phyloP scores from a whole-genome alignment of 2,888 invertebrate genomes.

The Druceiella hillmani region DNA sequence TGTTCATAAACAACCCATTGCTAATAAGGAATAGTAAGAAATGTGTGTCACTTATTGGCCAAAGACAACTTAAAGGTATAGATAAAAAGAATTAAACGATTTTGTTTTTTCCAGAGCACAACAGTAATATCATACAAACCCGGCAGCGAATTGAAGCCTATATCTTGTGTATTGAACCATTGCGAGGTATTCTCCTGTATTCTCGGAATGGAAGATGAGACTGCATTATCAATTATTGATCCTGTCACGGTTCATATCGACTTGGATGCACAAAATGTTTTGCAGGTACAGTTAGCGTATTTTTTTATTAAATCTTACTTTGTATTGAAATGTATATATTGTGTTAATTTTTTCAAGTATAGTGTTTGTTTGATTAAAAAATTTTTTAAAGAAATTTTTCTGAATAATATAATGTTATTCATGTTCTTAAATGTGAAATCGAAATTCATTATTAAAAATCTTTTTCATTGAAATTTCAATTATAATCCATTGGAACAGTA shows the following conservation, averaged over 20 bases:
- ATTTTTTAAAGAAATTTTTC: neutral
- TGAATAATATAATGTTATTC: too few relatives aligned
- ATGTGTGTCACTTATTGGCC: too few relatives aligned
- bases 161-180: slow-evolving; percentile 83
- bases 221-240: slow-evolving; percentile 91
- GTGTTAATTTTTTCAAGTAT: slow-evolving; percentile 9
- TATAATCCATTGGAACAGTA: too few relatives aligned
- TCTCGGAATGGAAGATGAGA: slow-evolving; percentile 85
- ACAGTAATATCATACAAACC: slow-evolving; percentile 80
- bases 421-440: too few relatives aligned
- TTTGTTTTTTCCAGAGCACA: too few relatives aligned
- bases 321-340: slow-evolving; percentile 8
- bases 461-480: too few relatives aligned
- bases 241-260: slow-evolving; percentile 81
- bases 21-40: too few relatives aligned
- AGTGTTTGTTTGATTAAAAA: slow-evolving; percentile 1
- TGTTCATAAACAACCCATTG: too few relatives aligned
- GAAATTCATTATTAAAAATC: too few relatives aligned
- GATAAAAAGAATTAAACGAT: too few relatives aligned
- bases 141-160: slow-evolving; percentile 62
- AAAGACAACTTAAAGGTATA: too few relatives aligned
- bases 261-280: slow-evolving; percentile 48
- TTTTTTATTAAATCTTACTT: neutral
- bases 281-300: too few relatives aligned
- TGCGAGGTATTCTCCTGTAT: slow-evolving; percentile 92